Evolutionary conservation across 2,113 vertebrate genomes (phyloP).

Genomic region (Aplodontia rufa): DNA sequence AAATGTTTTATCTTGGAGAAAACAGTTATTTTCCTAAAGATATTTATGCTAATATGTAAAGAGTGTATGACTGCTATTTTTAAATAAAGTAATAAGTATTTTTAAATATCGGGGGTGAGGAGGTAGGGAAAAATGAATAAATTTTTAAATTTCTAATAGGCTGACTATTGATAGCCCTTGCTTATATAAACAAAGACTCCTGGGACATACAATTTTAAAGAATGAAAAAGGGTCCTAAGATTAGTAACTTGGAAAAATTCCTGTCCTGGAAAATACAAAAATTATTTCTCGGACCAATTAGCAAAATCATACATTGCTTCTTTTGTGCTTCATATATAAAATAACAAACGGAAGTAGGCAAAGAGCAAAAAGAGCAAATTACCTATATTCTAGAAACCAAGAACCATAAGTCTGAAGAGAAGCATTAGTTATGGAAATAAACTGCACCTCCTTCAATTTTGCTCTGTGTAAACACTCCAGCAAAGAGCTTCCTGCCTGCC

Average conservation of each 20-base stretch:
- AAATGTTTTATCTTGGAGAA: neutral
- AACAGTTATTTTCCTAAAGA: neutral
- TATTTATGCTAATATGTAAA: constrained; percentile 15
- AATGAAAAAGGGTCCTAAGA: neutral
- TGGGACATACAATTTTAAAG: neutral
- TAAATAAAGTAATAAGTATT: neutral
- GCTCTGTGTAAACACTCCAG: neutral
- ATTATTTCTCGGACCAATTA: constrained; percentile 13
- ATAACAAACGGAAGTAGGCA: neutral
- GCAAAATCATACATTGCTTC: neutral
- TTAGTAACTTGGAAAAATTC: constrained; percentile 14
- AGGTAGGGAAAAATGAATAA: neutral
- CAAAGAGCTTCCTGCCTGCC: neutral
- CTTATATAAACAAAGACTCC: neutral
- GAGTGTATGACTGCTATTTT: neutral
- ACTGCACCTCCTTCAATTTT: neutral
- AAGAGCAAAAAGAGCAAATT: constrained; percentile 24
- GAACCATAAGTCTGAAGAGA: neutral
- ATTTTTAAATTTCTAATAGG: constrained; percentile 29
- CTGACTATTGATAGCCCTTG: neutral
- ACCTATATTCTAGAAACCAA: neutral
- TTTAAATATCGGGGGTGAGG: neutral
- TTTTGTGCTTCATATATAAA: neutral
- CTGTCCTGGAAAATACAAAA: neutral
- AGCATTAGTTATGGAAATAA: neutral